Evolutionary conservation across 2,888 invertebrate genomes (phyloP), one percentile per base, ranked within the genome.

Genomic region (Galerucella calmariensis): DNA sequence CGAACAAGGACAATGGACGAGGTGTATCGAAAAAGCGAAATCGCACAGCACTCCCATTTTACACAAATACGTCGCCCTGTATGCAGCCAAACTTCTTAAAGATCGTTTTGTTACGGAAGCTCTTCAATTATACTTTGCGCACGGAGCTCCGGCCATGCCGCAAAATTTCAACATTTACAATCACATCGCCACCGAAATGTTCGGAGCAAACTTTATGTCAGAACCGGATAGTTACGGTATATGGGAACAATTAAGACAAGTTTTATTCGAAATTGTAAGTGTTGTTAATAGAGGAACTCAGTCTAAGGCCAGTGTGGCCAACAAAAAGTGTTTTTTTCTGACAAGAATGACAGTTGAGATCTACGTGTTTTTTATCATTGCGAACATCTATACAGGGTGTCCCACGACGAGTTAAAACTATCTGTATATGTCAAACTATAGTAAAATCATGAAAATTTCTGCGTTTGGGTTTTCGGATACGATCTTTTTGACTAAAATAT

Each of bases 131-230:
- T 96, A 95, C 83, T 88, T 90, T 1, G 91, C 92, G 79, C 92
- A 94, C 84, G 96, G 95, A 0, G 91, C 94, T 0, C 94, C 95
- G 0, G 90, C 93, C 0, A 89, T 91, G 79, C 89, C 92, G 5
- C 93, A 95, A 85, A 95, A 96, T 85, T 95, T 93, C 84, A 95
- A 95, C 85, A 93, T 96, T 70, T 97, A 97, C 87, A 91, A 92
- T 79, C 90, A 92, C 72, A 91, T 95, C 65, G 91, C 93, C 3
- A 86, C 90, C 56, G 92, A 94, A 80, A 89, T 93, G 58, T 89
- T 94, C 80, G 88, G 89, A 12, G 84, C 90, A 81, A 87, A 90
- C 9, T 89, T 85, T 35, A 77, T 87, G 65, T 83, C 84, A 0
- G 90, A 89, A 72, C 88, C 90, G n/a, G 91, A 89, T n/a, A 90